Evolutionary conservation across 1,140 invertebrate species (phyloP).

Genomic region (Cotesia glomerata): DNA sequence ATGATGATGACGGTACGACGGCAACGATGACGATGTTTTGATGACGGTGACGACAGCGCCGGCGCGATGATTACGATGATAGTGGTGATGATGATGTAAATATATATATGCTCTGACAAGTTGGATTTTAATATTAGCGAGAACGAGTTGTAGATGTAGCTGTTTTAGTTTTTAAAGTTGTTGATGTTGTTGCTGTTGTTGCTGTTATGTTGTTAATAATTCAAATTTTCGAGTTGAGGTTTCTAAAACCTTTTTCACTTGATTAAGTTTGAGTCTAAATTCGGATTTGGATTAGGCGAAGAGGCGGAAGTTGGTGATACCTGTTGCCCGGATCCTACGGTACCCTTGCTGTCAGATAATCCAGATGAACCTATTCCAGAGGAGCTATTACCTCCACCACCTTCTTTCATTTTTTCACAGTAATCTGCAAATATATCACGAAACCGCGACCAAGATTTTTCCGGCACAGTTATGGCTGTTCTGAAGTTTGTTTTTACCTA

Average conservation of each 20-base stretch:
- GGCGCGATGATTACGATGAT: conserved; percentile 25
- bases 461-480: conserved; percentile 96
- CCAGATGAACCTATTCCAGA: conserved; percentile 47
- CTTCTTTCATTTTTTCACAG: conserved; percentile 88
- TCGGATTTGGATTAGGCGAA: conserved; percentile 61
- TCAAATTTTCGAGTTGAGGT: conserved; percentile 60
- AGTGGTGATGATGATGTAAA: conserved; percentile 37
- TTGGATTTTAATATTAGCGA: conserved; percentile 48
- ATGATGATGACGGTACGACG: conserved; percentile 25
- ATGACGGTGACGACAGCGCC: conserved; percentile 36
- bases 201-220: conserved; percentile 32
- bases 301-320: conserved; percentile 57
- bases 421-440: conserved; percentile 95
- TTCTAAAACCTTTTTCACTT: conserved; percentile 64
- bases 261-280: conserved; percentile 61
- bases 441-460: conserved; percentile 96
- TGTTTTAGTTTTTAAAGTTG: conserved; percentile 38
- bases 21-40: conserved; percentile 21
- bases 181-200: conserved; percentile 33
- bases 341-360: conserved; percentile 48
- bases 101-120: conserved; percentile 45
- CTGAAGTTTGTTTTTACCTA: conserved; percentile 97
- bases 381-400: conserved; percentile 51
- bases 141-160: conserved; percentile 47
- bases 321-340: conserved; percentile 52